Evolutionary conservation across 2,113 vertebrate species (phyloP).

Genomic region (Salvator merianae): DNA sequence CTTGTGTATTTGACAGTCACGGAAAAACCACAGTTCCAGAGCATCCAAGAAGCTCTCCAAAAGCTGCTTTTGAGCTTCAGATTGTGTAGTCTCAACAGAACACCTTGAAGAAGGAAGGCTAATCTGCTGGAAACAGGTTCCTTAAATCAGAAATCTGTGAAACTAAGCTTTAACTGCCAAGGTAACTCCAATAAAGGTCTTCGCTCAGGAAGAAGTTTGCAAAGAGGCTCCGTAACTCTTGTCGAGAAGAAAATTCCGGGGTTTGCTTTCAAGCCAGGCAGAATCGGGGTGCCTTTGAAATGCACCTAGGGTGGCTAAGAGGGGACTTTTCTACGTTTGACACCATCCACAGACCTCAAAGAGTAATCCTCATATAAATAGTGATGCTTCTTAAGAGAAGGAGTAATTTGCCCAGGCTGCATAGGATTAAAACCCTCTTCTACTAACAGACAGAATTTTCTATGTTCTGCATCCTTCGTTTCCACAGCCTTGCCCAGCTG

Average conservation of each 20-base stretch:
- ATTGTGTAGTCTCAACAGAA: no score
- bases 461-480: fast-evolving
- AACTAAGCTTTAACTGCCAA: no score
- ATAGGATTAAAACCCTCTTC: neutral
- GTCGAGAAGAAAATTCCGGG: neutral
- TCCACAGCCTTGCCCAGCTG: neutral
- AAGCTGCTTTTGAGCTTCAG: no score
- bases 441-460: neutral
- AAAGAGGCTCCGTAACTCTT: no score
- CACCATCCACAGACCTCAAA: neutral
- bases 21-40: no score
- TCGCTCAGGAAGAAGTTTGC: no score
- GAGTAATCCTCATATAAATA: neutral
- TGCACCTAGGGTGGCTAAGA: neutral
- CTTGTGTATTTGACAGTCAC: no score
- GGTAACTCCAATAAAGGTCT: no score
- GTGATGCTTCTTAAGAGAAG: neutral
- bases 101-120: no score
- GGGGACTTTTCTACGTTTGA: neutral
- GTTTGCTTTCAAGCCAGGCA: neutral
- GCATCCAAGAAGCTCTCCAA: no score
- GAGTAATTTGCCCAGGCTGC: neutral
- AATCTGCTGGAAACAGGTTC: no score
- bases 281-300: neutral
- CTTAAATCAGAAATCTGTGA: no score